Percentiles rank a stretch among this genome's conserved stretches.
Conservation (phyloP, 1,140 invertebrate species). For the Drosophila guanche region DNA sequence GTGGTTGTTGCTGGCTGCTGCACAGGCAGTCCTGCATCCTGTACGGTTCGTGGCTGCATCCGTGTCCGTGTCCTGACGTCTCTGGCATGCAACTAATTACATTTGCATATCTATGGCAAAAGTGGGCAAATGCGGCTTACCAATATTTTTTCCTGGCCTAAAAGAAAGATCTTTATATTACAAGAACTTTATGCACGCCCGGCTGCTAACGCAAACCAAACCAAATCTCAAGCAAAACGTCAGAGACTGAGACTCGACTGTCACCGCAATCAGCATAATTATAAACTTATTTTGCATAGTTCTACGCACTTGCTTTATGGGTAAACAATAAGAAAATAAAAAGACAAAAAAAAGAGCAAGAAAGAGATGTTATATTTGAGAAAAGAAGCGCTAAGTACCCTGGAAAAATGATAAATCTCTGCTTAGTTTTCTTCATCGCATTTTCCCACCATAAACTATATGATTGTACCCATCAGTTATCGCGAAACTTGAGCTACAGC, state of each 20-base stretch:
- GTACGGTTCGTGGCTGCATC: constrained; percentile 25
- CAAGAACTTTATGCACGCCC: constrained; percentile 15
- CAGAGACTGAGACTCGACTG: constrained; percentile 27
- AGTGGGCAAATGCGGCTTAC: constrained; percentile 52
- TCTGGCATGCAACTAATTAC: constrained; percentile 78
- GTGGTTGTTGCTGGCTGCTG: constrained; percentile 39
- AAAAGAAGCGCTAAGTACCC: not conserved
- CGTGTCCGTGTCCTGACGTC: constrained; percentile 24
- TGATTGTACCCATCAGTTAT: no score
- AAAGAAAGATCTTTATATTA: constrained; percentile 15
- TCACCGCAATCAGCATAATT: constrained; percentile 75
- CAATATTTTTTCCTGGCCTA: constrained; percentile 48
- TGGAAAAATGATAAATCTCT: not conserved
- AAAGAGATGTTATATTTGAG: not conserved
- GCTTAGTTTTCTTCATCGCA: no score
- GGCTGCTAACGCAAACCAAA: constrained; percentile 24
- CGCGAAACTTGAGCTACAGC: no score
- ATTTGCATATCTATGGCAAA: constrained; percentile 76
- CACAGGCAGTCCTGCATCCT: constrained; percentile 30
- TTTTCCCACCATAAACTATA: no score
- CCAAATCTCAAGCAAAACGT: constrained; percentile 24
- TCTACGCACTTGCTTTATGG: constrained; percentile 63
- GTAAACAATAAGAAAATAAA: constrained; percentile 38
- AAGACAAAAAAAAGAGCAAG: not conserved
- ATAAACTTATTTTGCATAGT: constrained; percentile 63